Evolutionary conservation across 2,888 invertebrate genomes (phyloP), one percentile per base, ranked within the genome.

Genomic region (Drosophila demipolita): DNA sequence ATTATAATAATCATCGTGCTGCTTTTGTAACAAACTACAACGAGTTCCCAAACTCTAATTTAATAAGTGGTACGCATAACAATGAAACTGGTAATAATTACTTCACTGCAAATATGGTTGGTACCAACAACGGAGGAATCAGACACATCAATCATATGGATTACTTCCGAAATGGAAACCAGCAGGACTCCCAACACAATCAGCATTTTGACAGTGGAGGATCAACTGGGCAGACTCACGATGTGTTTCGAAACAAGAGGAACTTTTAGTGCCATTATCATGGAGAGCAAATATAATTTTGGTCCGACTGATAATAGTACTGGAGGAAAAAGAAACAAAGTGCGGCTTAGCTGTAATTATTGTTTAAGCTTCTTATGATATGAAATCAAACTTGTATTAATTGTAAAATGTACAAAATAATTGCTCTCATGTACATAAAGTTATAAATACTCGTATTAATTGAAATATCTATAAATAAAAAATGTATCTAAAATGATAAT

Each of bases 91-190:
- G 35, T 68, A 71, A 49, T 36, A 71, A 75, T 53, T 54, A 65
- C 50, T 66, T 59, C 38, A 54, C 71, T 48, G 71, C 62, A 65
- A 85, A 81, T 81, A 71, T 72, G 67, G 74, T 66, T 79, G 71
- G 70, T 40, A 42, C 40, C 29, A 74, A 80, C 57, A 70, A 79
- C 12, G 38, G 23, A 66, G 72, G 60, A 66, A 35, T 29, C 42
- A 75, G 65, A 54, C 42, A 60, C 26, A 36, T 58, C 11, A 70
- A 49, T 57, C 29, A 52, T 45, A 52, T 42, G 36, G 70, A 60
- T 23, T 49, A 58, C 15, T 65, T 40, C 33, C 26, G 45, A 38
- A 59, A 38, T 38, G 54, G 63, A 4, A 49, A 45, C 7, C 45
- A 3, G 20, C 45, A 36, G 52, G 55, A 66, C 33, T 48, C 42